Base-by-base conservation (phyloP, 2,113 vertebrate species). In the Cyanistes caeruleus region DNA sequence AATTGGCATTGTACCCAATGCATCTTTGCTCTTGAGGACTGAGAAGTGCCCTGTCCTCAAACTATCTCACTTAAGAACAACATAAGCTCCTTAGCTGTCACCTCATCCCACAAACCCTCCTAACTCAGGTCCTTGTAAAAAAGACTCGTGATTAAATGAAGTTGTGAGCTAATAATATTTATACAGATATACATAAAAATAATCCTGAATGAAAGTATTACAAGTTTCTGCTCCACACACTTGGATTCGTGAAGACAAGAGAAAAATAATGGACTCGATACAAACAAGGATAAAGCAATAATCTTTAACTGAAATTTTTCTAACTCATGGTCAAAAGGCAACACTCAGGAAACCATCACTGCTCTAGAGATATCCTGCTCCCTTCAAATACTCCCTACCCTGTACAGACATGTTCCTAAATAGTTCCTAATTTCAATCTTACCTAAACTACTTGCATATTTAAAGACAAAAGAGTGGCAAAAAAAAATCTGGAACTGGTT, bases 401-500 rank as follows among this genome's bases (percentile, higher is more conserved):
- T 81, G 69, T 37, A 83, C 3, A 84, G 76, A 64, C 83, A 46
- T 10, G 58, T 77, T 87, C 44, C 53, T 76, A 93, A 59, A 44
- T 78, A 49, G n/a, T 63, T 59, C 59, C 51, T 82, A 25, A 89
- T 87, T 91, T 86, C 64, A 76, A 68, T 72, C 62, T 76, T 69
- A 88, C 44, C 72, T 81, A 70, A 93, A 96, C 53, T 84, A 84
- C 70, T 19, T 43, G 48, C 22, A 64, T n/a, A 87, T 74, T 84
- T 81, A 89, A 87, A 92, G 31, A 68, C 69, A 83, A 85, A 79
- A 76, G 51, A 84, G 35, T n/a, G 23, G 33, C 25, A 4, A 65
- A 90, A 75, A 86, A 44, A 30, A 37, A 74, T 35, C 49, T 69
- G 13, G 70, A 88, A 90, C 79, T 84, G 87, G 63, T 87, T 96